Evolutionary conservation across 2,113 vertebrate species (phyloP).

Genomic region (Salvator merianae): DNA sequence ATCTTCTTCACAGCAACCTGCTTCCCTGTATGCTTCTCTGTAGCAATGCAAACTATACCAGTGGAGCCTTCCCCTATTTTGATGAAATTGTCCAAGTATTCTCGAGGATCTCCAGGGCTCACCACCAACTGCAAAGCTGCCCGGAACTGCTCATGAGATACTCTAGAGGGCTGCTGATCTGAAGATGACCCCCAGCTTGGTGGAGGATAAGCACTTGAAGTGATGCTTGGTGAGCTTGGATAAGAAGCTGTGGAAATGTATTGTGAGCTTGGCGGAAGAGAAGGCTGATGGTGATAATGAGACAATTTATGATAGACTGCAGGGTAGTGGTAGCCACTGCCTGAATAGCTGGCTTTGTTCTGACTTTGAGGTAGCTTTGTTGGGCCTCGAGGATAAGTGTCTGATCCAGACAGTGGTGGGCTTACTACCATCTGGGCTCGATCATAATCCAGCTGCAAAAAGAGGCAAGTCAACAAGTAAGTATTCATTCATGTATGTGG

Average conservation of each 20-base stretch:
- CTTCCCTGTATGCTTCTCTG: constrained; percentile 94
- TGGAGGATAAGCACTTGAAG: constrained; percentile 88
- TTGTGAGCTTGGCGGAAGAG: constrained; percentile 88
- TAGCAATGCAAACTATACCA: constrained; percentile 96
- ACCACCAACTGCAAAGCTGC: constrained; percentile 97
- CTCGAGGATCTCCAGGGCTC: constrained; percentile 94
- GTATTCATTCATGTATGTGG: not conserved
- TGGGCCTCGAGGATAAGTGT: constrained; percentile 91
- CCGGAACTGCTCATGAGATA: constrained; percentile 97
- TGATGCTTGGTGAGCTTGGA: constrained; percentile 90
- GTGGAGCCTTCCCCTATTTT: constrained; percentile 99
- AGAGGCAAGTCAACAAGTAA: rapidly evolving
- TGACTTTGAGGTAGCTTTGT: constrained; percentile 96
- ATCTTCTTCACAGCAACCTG: constrained; percentile 99
- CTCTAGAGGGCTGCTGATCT: constrained; percentile 92
- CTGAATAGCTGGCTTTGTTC: constrained; percentile 85
- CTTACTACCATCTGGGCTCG: constrained; percentile 86
- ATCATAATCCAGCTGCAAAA: constrained; percentile 89
- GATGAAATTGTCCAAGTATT: constrained; percentile 97
- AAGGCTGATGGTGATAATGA: constrained; percentile 87
- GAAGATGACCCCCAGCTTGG: constrained; percentile 95
- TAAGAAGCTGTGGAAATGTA: constrained; percentile 93
- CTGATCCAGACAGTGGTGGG: constrained; percentile 84
- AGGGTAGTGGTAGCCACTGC: constrained; percentile 87
- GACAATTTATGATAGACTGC: constrained; percentile 88